A percentile compares a stretch with the other conserved stretches of the same genome.
These are phyloP conservation scores for Drosophila jambulina DNA, from an alignment of 1,140 invertebrate species.

Conservation along the genomic window DNA sequence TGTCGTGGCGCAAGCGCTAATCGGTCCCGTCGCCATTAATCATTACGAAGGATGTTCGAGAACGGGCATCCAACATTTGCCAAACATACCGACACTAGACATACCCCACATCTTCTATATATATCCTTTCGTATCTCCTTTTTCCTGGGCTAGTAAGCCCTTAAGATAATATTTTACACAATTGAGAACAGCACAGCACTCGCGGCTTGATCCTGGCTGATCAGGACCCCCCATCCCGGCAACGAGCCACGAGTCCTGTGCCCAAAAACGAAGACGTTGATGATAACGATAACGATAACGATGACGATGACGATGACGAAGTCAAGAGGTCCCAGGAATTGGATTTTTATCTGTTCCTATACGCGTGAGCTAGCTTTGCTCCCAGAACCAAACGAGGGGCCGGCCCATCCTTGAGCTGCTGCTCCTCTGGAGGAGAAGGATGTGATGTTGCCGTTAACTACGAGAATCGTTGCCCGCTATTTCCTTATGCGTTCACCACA, in stretches of 20 bases:
- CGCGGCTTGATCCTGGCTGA: slow-evolving; percentile 20
- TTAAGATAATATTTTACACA: slow-evolving; percentile 5
- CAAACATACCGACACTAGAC: too few species aligned
- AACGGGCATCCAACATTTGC: too few species aligned
- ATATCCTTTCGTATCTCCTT: neutral
- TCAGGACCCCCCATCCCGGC: too few species aligned
- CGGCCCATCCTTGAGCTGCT: too few species aligned
- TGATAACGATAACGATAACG: neutral
- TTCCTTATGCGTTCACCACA: slow-evolving; percentile 12
- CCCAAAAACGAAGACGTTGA: neutral
- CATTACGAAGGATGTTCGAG: too few species aligned
- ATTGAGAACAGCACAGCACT: slow-evolving; percentile 28
- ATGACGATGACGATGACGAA: neutral
- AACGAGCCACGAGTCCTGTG: slow-evolving; percentile 19
- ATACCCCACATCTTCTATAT: neutral
- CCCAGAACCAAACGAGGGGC: neutral
- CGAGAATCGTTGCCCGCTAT: slow-evolving; percentile 15
- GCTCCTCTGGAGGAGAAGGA: neutral
- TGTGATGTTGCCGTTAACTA: slow-evolving; percentile 1
- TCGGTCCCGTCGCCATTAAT: too few species aligned
- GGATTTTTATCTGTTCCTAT: slow-evolving; percentile 27
- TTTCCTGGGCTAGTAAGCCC: neutral
- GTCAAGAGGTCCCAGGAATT: slow-evolving; percentile 5
- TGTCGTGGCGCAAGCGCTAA: slow-evolving; percentile 69
- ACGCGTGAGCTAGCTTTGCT: neutral